Evolutionary conservation across 2,888 invertebrate species (phyloP).

Genomic region (Aphodius sticticus): DNA sequence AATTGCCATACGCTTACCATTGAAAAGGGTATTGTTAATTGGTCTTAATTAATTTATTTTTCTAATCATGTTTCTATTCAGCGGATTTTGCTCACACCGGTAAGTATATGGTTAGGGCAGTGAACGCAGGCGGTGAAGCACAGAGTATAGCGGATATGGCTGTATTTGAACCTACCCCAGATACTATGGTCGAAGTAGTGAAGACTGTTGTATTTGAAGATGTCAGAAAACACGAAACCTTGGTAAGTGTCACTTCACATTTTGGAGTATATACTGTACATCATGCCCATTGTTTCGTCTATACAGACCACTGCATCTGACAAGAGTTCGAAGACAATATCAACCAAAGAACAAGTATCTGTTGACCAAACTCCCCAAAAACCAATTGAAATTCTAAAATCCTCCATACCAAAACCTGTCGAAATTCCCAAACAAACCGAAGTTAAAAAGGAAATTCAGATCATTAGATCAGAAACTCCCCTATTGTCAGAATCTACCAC

Average conservation of each 20-base stretch:
- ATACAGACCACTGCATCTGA: slow-evolving; percentile 46
- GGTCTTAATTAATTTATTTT: not conserved
- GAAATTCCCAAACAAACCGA: slow-evolving; percentile 33
- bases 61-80: slow-evolving; percentile 48
- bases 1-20: slow-evolving; percentile 74
- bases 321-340: slow-evolving; percentile 43
- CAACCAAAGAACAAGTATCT: slow-evolving; percentile 38
- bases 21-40: slow-evolving; percentile 68
- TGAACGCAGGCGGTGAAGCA: slow-evolving; percentile 82
- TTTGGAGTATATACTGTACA: not conserved
- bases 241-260: slow-evolving; percentile 53
- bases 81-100: slow-evolving; percentile 74
- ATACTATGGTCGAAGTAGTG: slow-evolving; percentile 72
- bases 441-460: slow-evolving; percentile 29
- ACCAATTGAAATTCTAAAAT: slow-evolving; percentile 42
- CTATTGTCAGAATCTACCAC: slow-evolving; percentile 32
- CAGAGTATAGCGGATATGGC: slow-evolving; percentile 82
- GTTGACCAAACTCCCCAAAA: slow-evolving; percentile 30
- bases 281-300: slow-evolving; percentile 15
- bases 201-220: slow-evolving; percentile 73
- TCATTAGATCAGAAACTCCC: slow-evolving; percentile 34
- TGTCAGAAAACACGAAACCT: slow-evolving; percentile 59
- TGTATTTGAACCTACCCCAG: slow-evolving; percentile 74
- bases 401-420: slow-evolving; percentile 32
- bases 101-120: slow-evolving; percentile 78